These are phyloP conservation scores for Crypturellus tataupa DNA, from an alignment of 2,797 vertebrate genomes.

Conservation along the genomic window DNA sequence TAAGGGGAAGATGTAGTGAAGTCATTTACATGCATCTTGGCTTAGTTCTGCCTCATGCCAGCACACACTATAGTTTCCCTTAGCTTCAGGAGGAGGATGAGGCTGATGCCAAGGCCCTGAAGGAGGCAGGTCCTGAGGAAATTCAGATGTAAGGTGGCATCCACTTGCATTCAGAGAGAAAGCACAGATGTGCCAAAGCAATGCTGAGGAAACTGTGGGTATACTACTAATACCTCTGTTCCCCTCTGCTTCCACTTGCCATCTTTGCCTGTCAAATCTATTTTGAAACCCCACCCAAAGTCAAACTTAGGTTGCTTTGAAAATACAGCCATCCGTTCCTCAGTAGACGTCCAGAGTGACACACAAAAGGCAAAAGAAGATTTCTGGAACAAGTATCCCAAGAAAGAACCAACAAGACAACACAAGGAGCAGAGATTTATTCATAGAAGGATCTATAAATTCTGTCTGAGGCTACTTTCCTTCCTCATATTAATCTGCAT, in stretches of 20 bases:
- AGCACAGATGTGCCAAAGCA: background rate
- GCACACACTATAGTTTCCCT: background rate
- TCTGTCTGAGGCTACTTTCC: background rate
- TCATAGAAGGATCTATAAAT: background rate
- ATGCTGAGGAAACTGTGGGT: background rate
- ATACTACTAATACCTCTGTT: background rate
- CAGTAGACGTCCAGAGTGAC: background rate
- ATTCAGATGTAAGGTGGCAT: background rate
- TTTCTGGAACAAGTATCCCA: background rate
- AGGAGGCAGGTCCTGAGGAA: background rate
- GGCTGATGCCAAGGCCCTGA: background rate
- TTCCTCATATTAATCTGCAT: background rate
- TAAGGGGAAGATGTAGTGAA: background rate
- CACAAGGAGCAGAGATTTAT: background rate
- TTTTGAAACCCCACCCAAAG: background rate
- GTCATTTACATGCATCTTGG: background rate
- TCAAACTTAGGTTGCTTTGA: background rate
- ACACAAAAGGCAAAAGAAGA: background rate
- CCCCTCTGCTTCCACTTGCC: background rate
- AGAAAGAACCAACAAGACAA: background rate
- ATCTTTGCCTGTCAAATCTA: background rate
- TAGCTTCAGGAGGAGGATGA: background rate
- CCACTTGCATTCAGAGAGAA: background rate
- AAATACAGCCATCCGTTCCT: background rate
- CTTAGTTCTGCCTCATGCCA: background rate